These are phyloP conservation scores for Hypercompe scribonia DNA, from an alignment of 2,888 invertebrate genomes.

Conservation along the genomic window DNA sequence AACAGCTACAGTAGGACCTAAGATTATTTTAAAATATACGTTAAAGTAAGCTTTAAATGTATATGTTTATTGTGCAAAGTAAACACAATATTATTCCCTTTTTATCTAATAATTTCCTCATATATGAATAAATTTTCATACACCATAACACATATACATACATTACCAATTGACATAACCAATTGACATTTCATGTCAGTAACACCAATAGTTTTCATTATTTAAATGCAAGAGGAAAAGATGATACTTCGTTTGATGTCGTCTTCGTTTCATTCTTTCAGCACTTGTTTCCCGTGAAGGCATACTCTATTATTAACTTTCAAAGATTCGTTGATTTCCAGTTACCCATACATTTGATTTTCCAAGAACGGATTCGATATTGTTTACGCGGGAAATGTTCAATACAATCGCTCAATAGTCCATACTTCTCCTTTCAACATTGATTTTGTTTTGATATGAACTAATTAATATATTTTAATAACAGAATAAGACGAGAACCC, in stretches of 20 bases:
- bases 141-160: no score
- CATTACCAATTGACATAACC: neutral
- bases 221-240: neutral
- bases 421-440: slow-evolving; percentile 16
- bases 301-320: slow-evolving; percentile 11
- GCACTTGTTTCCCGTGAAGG: neutral
- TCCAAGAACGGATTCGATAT: slow-evolving; percentile 20
- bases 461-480: neutral
- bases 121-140: no score
- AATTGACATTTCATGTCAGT: neutral
- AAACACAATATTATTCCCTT: no score
- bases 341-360: neutral
- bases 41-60: no score
- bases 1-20: neutral
- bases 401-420: slow-evolving; percentile 23
- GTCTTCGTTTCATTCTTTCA: neutral
- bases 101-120: neutral
- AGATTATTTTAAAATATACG: no score
- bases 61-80: no score
- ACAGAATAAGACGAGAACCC: no score
- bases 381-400: slow-evolving; percentile 23
- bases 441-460: slow-evolving; percentile 12
- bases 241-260: neutral
- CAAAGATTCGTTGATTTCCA: slow-evolving; percentile 19
- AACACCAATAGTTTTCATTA: neutral